Base-by-base conservation (phyloP, 2,797 vertebrate genomes). In the Macroramphosus scolopax region DNA sequence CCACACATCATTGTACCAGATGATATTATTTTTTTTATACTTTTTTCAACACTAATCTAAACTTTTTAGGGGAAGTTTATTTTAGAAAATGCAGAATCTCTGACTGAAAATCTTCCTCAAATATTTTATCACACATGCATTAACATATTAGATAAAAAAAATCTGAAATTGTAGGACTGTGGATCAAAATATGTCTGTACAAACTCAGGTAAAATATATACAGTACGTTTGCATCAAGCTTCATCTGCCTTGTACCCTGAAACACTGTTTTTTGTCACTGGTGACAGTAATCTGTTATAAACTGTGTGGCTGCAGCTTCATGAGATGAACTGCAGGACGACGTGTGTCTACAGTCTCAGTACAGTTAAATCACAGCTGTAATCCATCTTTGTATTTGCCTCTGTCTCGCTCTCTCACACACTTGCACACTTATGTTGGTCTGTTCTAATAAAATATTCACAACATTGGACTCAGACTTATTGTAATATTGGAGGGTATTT, bases 181-280 rank as follows among this genome's bases (percentile, higher is more conserved):
- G 46, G 47, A 65, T 64, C 59, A 66, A 22, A 22, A 6, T 22
- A 3, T 3, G 53, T 78, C 30, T 6, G 50, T 13, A 5, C 33
- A 65, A 80, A 63, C 86, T 90, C 87, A 89, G 88, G 86, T n/a
- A n/a, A n/a, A n/a, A n/a, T n/a, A n/a, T n/a, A 86, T 78, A 63
- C 62, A 49, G 51, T 38, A 51, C 51, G 14, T 72, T 51, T 76
- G 48, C 44, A 57, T 51, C 40, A 39, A 43, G 37, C 26, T 22
- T 22, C 20, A 42, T 49, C 38, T 35, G 34, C 41, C 56, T 38
- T 36, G 31, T 37, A 39, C 20, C 35, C 48, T 50, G 15, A 67
- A 77, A 80, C 71, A 79, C 75, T 82, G 70, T 73, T 9, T 66
- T 67, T 51, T 62, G 10, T 37, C 35, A 43, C 34, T 32, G n/a